Evolutionary conservation across 2,797 vertebrate genomes (phyloP).

Genomic region (Heterohyrax brucei): DNA sequence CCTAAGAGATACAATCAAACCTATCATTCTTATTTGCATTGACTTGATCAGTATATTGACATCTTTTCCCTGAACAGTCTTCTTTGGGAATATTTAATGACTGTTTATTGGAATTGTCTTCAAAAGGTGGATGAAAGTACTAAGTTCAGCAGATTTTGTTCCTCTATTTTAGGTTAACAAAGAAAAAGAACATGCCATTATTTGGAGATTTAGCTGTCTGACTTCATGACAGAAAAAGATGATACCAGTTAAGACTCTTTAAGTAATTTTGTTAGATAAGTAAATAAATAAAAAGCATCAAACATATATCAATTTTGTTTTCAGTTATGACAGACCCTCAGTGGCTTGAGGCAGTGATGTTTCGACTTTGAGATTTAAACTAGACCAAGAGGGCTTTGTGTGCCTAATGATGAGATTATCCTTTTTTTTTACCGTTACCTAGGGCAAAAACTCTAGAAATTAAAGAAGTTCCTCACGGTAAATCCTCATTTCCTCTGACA

Average conservation of each 20-base stretch:
- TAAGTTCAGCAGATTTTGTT: conserved; percentile 61
- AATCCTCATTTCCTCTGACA: not conserved
- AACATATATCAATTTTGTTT: conserved; percentile 55
- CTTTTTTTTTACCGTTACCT: not conserved
- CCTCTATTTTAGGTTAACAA: conserved; percentile 48
- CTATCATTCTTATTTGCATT: conserved; percentile 62
- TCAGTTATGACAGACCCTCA: not conserved
- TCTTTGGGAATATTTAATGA: conserved; percentile 70
- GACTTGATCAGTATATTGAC: conserved; percentile 78
- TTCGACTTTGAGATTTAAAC: conserved; percentile 13
- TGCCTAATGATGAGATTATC: conserved; percentile 24
- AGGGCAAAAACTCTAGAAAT: conserved; percentile 46
- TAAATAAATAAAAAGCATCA: conserved; percentile 39
- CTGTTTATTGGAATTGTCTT: conserved; percentile 64
- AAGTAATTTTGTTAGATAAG: conserved; percentile 62
- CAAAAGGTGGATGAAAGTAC: conserved; percentile 29
- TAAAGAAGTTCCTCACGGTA: not conserved
- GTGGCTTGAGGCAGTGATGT: not conserved
- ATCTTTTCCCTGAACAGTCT: conserved; percentile 63
- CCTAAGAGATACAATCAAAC: conserved; percentile 41
- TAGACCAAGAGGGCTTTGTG: not conserved
- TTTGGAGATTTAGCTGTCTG: conserved; percentile 50
- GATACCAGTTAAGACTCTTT: not conserved
- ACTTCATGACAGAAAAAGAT: conserved; percentile 12
- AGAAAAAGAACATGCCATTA: conserved; percentile 35